Base-by-base conservation (phyloP, 2,888 invertebrate genomes). In the Chrysotoxum bicinctum region DNA sequence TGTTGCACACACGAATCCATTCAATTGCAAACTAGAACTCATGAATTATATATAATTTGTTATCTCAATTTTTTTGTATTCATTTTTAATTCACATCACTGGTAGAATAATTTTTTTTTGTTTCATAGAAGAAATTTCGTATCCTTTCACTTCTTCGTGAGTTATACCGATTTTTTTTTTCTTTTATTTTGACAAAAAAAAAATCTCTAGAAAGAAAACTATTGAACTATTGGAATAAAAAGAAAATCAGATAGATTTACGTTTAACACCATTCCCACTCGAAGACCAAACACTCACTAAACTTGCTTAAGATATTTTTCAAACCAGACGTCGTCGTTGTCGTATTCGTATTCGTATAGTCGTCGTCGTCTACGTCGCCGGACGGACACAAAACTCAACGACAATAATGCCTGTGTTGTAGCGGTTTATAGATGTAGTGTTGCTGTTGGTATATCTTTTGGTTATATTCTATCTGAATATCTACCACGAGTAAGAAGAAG, bases 201-300 rank as follows among this genome's bases (percentile, higher is more conserved):
- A 21, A 48, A 48, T 48, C 12, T 43, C 58, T 50, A 19, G 48
- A 43, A 50, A 48, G 16, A 45, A 60, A 60, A 56, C 32, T 54
- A 69, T 62, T 12, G 4, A 60, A 76, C 35, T 54, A 14, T 37
- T 21, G 14, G 23, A 23, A 45, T 16, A 35, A 30, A 66, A 37
- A 45, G 37, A 48, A 26, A 19, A 73, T 58, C n/a, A 78, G 69
- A 74, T 79, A 23, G 58, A 62, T 81, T 84, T 81, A 85, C 85
- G 76, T 64, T 85, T 80, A 37, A 81, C 85, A 92, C 91, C 91
- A 90, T 90, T 89, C 91, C 89, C 89, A 90, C 88, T 90, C 91
- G 91, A 91, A 91, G 91, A 91, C 91, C 91, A 91, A 91, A 90
- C 91, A 91, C 90, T 90, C 90, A 92, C 92, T 92, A 89, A 91